phyloP scores from a whole-genome alignment of 2,888 invertebrate species.

The Lepidochrysops patricia region DNA sequence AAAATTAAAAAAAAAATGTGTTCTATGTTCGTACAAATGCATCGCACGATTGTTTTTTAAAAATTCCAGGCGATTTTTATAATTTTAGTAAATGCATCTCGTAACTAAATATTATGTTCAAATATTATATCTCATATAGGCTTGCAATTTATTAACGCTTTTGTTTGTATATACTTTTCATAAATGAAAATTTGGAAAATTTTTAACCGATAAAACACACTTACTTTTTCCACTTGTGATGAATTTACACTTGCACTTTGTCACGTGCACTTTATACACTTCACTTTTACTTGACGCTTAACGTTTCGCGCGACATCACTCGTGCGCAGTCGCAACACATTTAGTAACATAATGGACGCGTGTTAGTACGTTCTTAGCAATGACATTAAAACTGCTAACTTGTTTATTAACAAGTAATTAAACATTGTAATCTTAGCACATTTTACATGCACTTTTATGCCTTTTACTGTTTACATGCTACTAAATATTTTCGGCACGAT shows the following conservation, averaged over 20 bases:
- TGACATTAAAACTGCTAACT: neutral
- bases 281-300: neutral
- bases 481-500: no score
- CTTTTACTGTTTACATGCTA: no score
- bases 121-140: no score
- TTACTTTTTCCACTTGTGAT: neutral
- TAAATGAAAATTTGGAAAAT: no score
- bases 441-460: neutral
- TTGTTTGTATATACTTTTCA: no score
- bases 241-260: neutral
- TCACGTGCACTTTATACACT: neutral
- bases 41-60: neutral
- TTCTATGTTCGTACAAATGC: no score
- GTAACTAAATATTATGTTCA: no score
- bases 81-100: no score
- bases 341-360: neutral
- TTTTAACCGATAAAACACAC: neutral
- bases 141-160: no score
- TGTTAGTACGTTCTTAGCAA: neutral
- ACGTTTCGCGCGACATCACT: neutral
- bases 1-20: no score
- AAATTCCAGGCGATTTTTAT: neutral
- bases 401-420: neutral
- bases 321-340: neutral
- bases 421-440: neutral